Percentiles rank a stretch among this genome's conserved stretches.
phyloP scores from a whole-genome alignment of 2,888 invertebrate species.

The Rhagonycha fulva region DNA sequence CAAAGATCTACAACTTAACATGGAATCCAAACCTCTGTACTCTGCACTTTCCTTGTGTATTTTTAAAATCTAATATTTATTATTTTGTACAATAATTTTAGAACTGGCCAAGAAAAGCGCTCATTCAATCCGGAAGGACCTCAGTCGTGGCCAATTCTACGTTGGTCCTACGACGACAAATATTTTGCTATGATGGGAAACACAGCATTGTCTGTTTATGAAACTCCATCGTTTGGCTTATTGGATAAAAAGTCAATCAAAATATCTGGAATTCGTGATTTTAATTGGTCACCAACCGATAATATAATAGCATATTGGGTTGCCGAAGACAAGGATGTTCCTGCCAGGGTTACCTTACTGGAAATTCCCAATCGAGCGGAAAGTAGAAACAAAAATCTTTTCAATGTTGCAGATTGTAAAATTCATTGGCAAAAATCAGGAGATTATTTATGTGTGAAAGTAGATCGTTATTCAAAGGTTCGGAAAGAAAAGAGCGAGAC shows the following conservation, averaged over 20 bases:
- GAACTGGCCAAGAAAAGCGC: conserved; percentile 90
- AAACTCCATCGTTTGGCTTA: conserved; percentile 93
- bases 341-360: conserved; percentile 90
- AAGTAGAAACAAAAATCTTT: conserved; percentile 91
- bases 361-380: conserved; percentile 91
- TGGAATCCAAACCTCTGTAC: too few relatives aligned
- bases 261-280: conserved; percentile 86
- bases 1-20: too few relatives aligned
- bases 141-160: conserved; percentile 88
- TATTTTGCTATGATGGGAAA: conserved; percentile 89
- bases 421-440: conserved; percentile 99
- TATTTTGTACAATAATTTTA: conserved; percentile 41
- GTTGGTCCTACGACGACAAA: conserved; percentile 96
- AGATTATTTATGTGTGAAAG: conserved; percentile 94
- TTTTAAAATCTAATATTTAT: neutral
- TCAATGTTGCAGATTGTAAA: conserved; percentile 97
- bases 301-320: conserved; percentile 98
- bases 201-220: conserved; percentile 89
- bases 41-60: too few relatives aligned
- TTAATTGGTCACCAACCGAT: conserved; percentile 98
- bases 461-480: conserved; percentile 66
- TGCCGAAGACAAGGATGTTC: conserved; percentile 95
- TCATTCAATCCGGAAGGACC: conserved; percentile 85
- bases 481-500: conserved; percentile 92
- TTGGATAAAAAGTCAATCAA: conserved; percentile 95